Base-by-base conservation (phyloP, 2,797 vertebrate genomes). In the Typhlichthys subterraneus region DNA sequence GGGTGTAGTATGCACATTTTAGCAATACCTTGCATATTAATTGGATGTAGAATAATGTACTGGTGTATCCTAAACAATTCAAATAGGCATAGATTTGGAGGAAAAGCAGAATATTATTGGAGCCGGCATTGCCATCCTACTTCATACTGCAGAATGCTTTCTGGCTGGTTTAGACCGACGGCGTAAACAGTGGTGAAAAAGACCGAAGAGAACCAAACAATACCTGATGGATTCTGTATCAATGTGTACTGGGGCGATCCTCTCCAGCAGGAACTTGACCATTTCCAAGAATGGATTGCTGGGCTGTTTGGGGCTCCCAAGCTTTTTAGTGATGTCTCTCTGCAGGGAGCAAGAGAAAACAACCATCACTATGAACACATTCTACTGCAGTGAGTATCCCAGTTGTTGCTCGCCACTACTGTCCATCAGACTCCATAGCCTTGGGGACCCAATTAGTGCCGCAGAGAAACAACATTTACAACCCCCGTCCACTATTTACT, bases 281-380 rank as follows among this genome's bases (percentile, higher is more conserved):
- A 99, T 99, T 85, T 99, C 97, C 84, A 99, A 82, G 82, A 99
- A 99, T 0, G 97, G 97, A 80, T 99, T 99, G 80, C 95, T 98
- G 77, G 97, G 97, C 64, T 99, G 97, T 77, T 99, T 99, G 71
- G 97, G 97, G 75, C 97, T 98, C 59, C 96, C 94, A 12, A 99
- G 84, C 85, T 99, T 99, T 89, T 98, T 98, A 9, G 97, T 99
- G 88, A 99, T 95, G 88, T 99, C 97, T 86, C 95, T 92, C 96
- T 99, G 89, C 67, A 87, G 29, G 19, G 33, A 38, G 6, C 33
- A 38, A 38, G 8, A 38, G 33, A 38, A 38, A 38, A 70, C 3
- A 42, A n/a, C 33, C 9, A 46, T 31, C 23, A 55, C 29, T 6
- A 31, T 38, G 4, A 14, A 38, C 1, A 54, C 6, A 12, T 23